A percentile compares a stretch with the other conserved stretches of the same genome.
phyloP scores from a whole-genome alignment of 2,888 invertebrate genomes.

The Dynastes tityus region DNA sequence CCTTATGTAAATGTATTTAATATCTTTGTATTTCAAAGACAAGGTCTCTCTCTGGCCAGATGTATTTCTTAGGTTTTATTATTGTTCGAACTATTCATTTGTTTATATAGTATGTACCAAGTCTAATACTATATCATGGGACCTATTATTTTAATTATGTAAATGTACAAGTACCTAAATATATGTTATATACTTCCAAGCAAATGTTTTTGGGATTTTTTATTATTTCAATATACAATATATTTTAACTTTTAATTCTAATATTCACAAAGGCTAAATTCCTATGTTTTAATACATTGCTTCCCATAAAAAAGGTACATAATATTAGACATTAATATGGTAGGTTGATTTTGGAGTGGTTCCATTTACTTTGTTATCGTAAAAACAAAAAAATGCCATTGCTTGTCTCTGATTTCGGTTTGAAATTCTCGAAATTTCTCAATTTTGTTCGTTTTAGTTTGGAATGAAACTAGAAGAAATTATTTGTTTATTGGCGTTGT shows the following conservation, averaged over 20 bases:
- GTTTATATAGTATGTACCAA: constrained; percentile 62
- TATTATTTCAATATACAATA: not conserved
- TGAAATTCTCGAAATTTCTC: no score
- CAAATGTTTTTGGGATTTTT: no score
- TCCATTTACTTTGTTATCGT: not conserved
- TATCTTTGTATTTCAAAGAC: not conserved
- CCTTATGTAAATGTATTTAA: constrained; percentile 45
- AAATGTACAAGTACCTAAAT: no score
- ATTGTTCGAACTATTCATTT: constrained; percentile 65
- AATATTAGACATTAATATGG: constrained; percentile 67
- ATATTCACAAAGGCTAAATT: constrained; percentile 2
- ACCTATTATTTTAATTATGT: not conserved
- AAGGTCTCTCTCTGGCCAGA: constrained; percentile 57
- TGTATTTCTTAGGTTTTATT: constrained; percentile 54
- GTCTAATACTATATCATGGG: constrained; percentile 55
- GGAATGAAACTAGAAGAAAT: no score
- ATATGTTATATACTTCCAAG: no score
- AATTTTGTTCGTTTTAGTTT: no score
- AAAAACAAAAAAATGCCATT: no score
- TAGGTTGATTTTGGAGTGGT: constrained; percentile 56
- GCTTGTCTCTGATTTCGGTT: no score
- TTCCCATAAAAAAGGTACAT: constrained; percentile 65
- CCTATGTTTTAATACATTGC: constrained; percentile 6
- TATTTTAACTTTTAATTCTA: constrained; percentile 1
- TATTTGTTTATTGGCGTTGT: no score